Base-by-base conservation (phyloP, 2,797 vertebrate genomes). In the Pantherophis alleghaniensis region DNA sequence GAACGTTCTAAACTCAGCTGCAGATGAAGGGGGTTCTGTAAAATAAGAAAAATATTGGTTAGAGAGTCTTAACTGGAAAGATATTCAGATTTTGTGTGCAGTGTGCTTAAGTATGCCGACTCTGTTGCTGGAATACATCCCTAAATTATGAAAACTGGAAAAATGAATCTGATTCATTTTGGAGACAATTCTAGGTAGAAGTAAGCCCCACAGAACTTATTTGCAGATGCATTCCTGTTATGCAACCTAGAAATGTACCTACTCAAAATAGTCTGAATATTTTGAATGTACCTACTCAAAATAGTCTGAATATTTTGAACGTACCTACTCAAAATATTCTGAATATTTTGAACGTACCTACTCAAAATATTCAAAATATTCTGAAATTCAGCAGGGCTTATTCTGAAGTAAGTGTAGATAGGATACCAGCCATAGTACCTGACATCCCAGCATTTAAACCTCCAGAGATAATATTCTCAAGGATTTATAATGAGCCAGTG, bases 1-100 rank as follows among this genome's bases (percentile, higher is more conserved):
- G 99, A 97, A 96, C 98, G 98, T 96, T 97, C 98, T 98, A 99
- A 98, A 94, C 98, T 98, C 98, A 99, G 98, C 97, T 99, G 99
- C 94, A 99, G 98, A 96, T 99, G 99, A 91, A 99, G 98, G 74
- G 98, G 98, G 98, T 99, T 99, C 99, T 99, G 97, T 92, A 98
- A 95, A 96, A 97, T 93, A 97, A 1, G 86, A 96, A 97, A 97
- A 93, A 96, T 28, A 94, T 92, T 32, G 86, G 95, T 98, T 96
- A 98, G 96, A 96, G 96, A 93, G 92, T 10, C 28, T 93, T 93
- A 86, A 86, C 55, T 24, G 59, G 94, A 95, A 86, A 94, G 2
- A 4, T 59, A 92, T 56, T 83, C 4, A 88, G 55, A 87, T 57
- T 94, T 86, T 24, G 90, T 90, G 32, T 20, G 12, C 42, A 22